Base-by-base conservation (phyloP, 1,140 invertebrate genomes). In the Trichomalopsis sarcophagae region DNA sequence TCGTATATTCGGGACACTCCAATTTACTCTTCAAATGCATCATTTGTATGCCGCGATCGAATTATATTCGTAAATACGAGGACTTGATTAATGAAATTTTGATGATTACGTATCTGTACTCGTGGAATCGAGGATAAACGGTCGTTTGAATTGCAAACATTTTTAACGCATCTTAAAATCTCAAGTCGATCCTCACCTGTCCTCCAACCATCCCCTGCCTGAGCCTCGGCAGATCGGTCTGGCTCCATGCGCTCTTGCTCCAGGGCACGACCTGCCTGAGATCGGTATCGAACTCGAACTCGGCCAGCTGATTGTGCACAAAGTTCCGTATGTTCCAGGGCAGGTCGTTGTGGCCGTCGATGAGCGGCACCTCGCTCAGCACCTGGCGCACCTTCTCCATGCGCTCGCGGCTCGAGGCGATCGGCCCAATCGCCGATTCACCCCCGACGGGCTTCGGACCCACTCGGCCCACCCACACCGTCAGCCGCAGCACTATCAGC, bases 261-360 rank as follows among this genome's bases (percentile, higher is more conserved):
- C 96, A 97, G 0, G 96, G 96, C 30, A 95, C 94, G 78, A 96
- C 93, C 68, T 95, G 91, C 4, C 95, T 94, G 47, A 97, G 92
- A 88, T 97, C 96, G 77, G 94, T 95, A 87, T 95, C 95, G 90
- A 97, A 95, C 68, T 96, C 94, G 87, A 97, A 96, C 77, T 96
- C 95, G 86, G 95, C 95, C 85, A 97, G 94, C 90, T 96, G 95
- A 90, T 96, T 96, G 88, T 96, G 96, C 9, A 96, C 94, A 87
- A 96, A 97, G 91, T 96, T 96, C 84, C 96, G 92, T 79, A 97
- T 96, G 90, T 97, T 97, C 96, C 96, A 97, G 0, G 97, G 96
- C 44, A 98, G 91, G 90, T 98, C 97, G 93, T 98, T 98, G 93
- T 98, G 97, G 89, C 94, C 94, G 88, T 95, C 94, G 89, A 95